Evolutionary conservation across 2,113 vertebrate genomes (phyloP), one percentile per base, ranked within the genome.

Genomic region (Meles meles): DNA sequence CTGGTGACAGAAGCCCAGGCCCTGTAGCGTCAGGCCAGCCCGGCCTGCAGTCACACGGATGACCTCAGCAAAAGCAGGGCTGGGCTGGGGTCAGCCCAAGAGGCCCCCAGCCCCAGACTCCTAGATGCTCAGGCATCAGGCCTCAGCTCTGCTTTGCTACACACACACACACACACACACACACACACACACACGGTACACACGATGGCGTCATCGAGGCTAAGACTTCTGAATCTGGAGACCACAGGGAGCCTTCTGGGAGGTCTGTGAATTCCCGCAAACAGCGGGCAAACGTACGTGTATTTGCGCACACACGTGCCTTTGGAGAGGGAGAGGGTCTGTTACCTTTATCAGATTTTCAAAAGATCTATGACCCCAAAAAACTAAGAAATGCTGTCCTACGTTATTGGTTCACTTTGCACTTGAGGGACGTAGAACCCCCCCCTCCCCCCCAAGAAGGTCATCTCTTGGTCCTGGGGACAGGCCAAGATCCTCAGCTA

Each of bases 171-270:
- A 57, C 55, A 12, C 37, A 7, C 18, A 77, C 6, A 25, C 1
- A 59, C 57, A 55, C 55, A 59, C 57, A 12, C 37, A 7, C 20
- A 72, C 4, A 25, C 0, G 0, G 27, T 3, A 0, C 27, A 15
- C 47, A 49, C 4, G 3, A 52, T 29, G 20, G 14, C 31, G 81
- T 27, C 0, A 1, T 1, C 0, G 0, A 25, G 44, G 17, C 79
- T 18, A 79, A 27, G n/a, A n/a, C 23, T 72, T 44, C 71, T 42
- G 37, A 49, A 44, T 34, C 81, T 80, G 39, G 39, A 72, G 14
- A 65, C 55, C 0, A 1, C 1, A 3, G 27, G 0, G 27, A 34
- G 37, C 31, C 42, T 69, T 79, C 44, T 13, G 12, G 42, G 57
- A 37, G 6, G n/a, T 10, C 52, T 12, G 5, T 44, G 23, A 31